These are phyloP conservation scores for Meteorus cinctellus DNA, from an alignment of 2,888 invertebrate genomes.

Conservation along the genomic window DNA sequence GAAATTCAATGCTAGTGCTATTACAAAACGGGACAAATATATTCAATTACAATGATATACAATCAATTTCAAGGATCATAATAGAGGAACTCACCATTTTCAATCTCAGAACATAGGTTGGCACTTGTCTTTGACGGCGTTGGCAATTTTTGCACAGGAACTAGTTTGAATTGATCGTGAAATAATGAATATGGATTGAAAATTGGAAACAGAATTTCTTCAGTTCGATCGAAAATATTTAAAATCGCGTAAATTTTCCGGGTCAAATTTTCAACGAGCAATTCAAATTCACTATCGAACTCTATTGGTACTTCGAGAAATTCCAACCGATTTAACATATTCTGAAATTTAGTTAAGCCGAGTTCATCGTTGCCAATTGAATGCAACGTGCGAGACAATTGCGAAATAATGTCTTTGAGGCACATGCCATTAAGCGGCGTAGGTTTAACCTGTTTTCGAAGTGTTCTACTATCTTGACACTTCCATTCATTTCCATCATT, in stretches of 20 bases:
- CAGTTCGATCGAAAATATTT: conserved; percentile 60
- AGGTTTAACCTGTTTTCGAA: conserved; percentile 68
- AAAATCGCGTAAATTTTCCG: conserved; percentile 62
- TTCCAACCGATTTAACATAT: conserved; percentile 64
- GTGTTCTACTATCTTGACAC: conserved; percentile 65
- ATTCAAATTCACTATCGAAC: conserved; percentile 57
- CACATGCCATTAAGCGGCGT: conserved; percentile 67
- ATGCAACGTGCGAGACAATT: conserved; percentile 61
- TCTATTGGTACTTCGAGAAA: conserved; percentile 60
- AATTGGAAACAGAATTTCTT: conserved; percentile 63
- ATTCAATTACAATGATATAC: conserved; percentile 1
- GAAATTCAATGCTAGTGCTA: conserved; percentile 3
- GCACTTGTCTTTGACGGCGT: conserved; percentile 42
- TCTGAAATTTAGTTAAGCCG: conserved; percentile 65
- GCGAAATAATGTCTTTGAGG: conserved; percentile 66
- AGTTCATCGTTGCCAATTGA: conserved; percentile 65
- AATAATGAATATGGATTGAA: conserved; percentile 51
- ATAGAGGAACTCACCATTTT: conserved; percentile 56
- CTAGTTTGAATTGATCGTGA: conserved; percentile 49
- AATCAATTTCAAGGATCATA: neutral
- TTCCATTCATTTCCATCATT: conserved; percentile 51
- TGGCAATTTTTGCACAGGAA: conserved; percentile 5
- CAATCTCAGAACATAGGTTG: conserved; percentile 64
- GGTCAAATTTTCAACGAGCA: conserved; percentile 63
- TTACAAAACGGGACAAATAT: neutral